phyloP scores from a whole-genome alignment of 2,113 vertebrate species.

The Odontophorus gujanensis region DNA sequence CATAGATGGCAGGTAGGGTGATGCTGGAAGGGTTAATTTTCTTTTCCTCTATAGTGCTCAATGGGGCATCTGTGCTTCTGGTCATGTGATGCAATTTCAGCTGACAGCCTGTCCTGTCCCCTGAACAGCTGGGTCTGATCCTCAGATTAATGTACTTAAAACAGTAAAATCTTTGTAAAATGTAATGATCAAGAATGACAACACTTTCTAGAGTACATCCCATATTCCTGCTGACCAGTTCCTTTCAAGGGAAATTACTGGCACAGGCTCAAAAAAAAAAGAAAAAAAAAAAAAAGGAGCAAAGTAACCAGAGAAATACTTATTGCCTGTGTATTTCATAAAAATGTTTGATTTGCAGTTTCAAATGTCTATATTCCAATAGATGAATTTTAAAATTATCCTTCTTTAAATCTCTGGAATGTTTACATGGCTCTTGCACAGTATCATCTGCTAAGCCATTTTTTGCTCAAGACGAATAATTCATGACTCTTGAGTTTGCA shows the following conservation, averaged over 20 bases:
- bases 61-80: conserved; percentile 42
- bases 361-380: conserved; percentile 4
- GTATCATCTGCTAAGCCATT: conserved; percentile 67
- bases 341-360: conserved; percentile 12
- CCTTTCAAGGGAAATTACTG: not conserved
- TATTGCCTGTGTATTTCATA: not conserved
- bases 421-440: conserved; percentile 64
- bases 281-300: not conserved
- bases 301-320: not conserved
- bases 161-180: conserved; percentile 33
- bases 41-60: not conserved
- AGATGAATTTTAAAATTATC: conserved; percentile 62
- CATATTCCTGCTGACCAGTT: not conserved
- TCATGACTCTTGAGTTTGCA: conserved; percentile 67
- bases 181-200: conserved; percentile 50
- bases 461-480: conserved; percentile 64
- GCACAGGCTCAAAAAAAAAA: not conserved
- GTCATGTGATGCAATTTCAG: conserved; percentile 66
- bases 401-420: conserved; percentile 46
- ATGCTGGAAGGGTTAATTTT: conserved; percentile 54
- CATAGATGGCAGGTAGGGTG: not conserved
- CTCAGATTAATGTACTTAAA: conserved; percentile 46
- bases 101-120: conserved; percentile 50
- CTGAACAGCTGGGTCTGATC: conserved; percentile 61
- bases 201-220: conserved; percentile 4